Base-by-base conservation (phyloP, 2,888 invertebrate genomes). In the Antitype chi region DNA sequence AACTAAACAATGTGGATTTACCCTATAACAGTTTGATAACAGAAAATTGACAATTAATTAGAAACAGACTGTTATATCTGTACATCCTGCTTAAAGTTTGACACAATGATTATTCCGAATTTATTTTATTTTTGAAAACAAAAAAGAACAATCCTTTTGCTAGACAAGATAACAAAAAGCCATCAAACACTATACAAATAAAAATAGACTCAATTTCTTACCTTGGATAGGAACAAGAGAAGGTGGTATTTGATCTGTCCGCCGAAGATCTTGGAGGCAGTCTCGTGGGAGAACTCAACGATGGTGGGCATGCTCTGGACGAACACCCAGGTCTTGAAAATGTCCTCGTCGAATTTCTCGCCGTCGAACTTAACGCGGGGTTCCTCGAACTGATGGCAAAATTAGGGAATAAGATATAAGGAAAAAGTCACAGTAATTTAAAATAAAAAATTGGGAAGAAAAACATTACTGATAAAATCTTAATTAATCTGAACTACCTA, bases 201-300 rank as follows among this genome's bases (percentile, higher is more conserved):
- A 20, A 5, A 43, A 2, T 5, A 38, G 3, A 15, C 1, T 43
- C 1, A 20, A 15, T 32, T 25, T 59, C 91, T 93, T 91, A 97
- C 97, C 97, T 99, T 99, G 92, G 99, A 99, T 90, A 99, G 97
- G 98, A 99, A 99, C 92, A 99, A 96, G 84, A 99, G 97, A 88
- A 99, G 97, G 96, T 99, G 99, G 91, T 98, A 99, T 97, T 99
- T 99, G 96, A 99, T 98, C 80, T 99, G 99, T 88, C 99, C 99
- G 74, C 99, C 99, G 94, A 99, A 99, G 96, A 99, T 99, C 96
- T 99, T 99, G 93, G 99, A 98, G 20, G 99, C 99, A 52, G 99
- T 99, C 95, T 99, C 99, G 90, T 99, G 99, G 89, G 99, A 99
- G 97, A 99, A 99, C 95, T 99, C 99, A 74, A 99, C 98, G 86